Evolutionary conservation across 2,888 invertebrate species (phyloP), one percentile per base, ranked within the genome.

Genomic region (Napeogenes inachia): DNA sequence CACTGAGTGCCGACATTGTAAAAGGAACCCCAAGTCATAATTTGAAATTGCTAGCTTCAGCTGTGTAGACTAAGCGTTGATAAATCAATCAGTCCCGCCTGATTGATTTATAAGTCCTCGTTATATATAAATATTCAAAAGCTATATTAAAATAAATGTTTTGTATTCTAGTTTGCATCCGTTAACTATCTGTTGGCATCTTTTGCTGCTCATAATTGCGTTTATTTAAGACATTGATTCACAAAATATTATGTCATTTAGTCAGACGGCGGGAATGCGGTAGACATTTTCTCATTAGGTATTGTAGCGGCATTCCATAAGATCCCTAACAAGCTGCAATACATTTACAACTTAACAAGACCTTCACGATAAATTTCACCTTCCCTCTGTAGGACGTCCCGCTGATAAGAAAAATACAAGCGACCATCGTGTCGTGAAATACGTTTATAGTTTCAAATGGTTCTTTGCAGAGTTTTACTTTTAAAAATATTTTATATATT

Each of bases 261-360:
- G 45, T n/a, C 2, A 32, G 38, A 30, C 56, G 46, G 55, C 21
- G 50, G 53, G 56, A 30, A 32, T 53, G 42, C 32, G 42, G 50
- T 50, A 45, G 45, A 47, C 45, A 55, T 59, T 56, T 45, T 53
- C 46, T 56, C 56, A 62, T 62, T 62, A 59, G 60, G 53, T 58
- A 59, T 61, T 55, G 61, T 65, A 59, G 58, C 59, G 64, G 67
- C 62, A 66, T 68, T 75, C 75, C 76, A 77, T 76, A 77, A 75
- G 71, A 74, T 66, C 69, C 69, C 71, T 80, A 80, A 81, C 82
- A 82, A 85, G 81, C 77, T 72, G 73, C 75, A 74, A 79, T 81
- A 79, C 78, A 79, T 85, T 84, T 79, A 77, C 81, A 78, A 82
- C 79, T 80, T 85, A 84, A 84, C 85, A 84, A 84, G 82, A 74